These are phyloP conservation scores for Antheraea mylitta DNA, from an alignment of 1,140 invertebrate genomes.

Conservation along the genomic window DNA sequence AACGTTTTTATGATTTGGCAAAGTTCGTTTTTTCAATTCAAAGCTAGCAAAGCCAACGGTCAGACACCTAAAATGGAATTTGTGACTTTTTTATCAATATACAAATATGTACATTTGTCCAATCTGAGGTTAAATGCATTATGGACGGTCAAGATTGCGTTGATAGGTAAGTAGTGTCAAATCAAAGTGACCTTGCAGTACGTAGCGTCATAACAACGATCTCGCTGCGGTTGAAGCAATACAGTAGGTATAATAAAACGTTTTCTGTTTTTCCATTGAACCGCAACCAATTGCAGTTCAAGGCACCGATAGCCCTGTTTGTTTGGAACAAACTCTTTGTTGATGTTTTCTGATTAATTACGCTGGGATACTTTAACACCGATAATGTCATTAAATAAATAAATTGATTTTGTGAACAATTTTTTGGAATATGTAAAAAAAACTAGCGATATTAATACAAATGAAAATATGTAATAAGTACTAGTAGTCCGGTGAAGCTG, in stretches of 20 bases:
- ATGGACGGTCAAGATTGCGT: background rate
- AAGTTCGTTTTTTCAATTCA: too few relatives aligned
- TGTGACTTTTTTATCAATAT: background rate
- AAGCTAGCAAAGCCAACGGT: too few relatives aligned
- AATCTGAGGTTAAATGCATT: constrained; percentile 4
- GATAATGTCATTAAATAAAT: background rate
- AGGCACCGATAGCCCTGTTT: constrained; percentile 9
- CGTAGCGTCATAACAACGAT: background rate
- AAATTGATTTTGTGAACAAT: too few relatives aligned
- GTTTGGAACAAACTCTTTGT: constrained; percentile 4
- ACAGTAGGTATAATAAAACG: background rate
- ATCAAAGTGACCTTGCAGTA: constrained; percentile 31
- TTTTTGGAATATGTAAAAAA: too few relatives aligned
- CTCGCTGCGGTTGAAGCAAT: background rate
- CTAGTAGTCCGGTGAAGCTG: too few relatives aligned
- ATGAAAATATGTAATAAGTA: too few relatives aligned
- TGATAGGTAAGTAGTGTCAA: constrained; percentile 14
- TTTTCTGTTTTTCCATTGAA: constrained; percentile 8
- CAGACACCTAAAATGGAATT: too few relatives aligned
- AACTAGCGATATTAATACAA: too few relatives aligned
- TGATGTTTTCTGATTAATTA: background rate
- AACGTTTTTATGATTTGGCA: too few relatives aligned
- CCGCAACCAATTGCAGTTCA: constrained; percentile 17
- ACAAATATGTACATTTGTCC: background rate
- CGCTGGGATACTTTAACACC: background rate